Conservation (phyloP, 2,113 vertebrate species). For the Lagopus muta region DNA sequence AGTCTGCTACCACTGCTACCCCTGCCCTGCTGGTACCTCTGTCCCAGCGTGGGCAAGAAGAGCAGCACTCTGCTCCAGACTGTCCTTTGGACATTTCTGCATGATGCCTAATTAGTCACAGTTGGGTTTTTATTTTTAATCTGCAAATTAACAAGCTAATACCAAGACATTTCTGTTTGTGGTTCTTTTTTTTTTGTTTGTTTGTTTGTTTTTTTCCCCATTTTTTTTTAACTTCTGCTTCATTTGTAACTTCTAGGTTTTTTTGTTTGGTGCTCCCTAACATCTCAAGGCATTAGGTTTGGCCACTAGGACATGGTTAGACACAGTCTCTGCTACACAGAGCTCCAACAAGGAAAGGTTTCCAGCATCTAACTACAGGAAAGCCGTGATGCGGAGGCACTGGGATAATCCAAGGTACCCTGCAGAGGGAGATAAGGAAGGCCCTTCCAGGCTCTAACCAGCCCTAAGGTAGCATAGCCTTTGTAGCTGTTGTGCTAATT, state of each 20-base stretch:
- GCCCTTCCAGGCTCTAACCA: not conserved
- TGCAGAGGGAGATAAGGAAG: not conserved
- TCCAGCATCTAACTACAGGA: not conserved
- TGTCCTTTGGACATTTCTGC: not conserved
- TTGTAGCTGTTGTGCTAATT: not conserved
- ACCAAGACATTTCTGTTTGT: not conserved
- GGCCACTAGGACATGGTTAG: not conserved
- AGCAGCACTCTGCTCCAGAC: rapidly evolving
- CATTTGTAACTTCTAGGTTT: not conserved
- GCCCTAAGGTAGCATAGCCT: not conserved
- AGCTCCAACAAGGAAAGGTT: not conserved
- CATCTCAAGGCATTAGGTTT: not conserved
- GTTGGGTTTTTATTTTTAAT: not conserved
- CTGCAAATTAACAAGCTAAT: not conserved
- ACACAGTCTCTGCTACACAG: not conserved
- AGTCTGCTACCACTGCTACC: no score
- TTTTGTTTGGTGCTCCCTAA: not conserved
- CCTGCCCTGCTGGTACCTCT: rapidly evolving
- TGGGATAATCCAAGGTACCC: not conserved
- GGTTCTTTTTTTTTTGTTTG: not conserved
- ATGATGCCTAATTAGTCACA: not conserved
- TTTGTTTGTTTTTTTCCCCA: not conserved
- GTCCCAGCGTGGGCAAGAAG: rapidly evolving
- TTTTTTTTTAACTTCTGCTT: not conserved
- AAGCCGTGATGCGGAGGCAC: not conserved